Evolutionary conservation across 2,888 invertebrate genomes (phyloP).

Genomic region (Drosophila testacea): DNA sequence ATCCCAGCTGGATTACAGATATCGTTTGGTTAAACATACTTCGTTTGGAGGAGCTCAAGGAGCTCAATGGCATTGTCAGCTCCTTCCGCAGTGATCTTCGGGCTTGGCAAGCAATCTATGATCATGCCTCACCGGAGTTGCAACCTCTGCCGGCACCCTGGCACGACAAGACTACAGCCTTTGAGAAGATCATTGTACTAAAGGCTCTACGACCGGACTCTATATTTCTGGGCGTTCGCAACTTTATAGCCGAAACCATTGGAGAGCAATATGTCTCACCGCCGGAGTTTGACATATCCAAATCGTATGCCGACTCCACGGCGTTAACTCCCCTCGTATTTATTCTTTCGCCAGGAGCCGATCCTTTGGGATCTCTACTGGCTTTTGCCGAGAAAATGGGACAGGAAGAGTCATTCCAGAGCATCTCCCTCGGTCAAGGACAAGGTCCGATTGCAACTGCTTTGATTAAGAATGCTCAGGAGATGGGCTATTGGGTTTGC

Average conservation of each 20-base stretch:
- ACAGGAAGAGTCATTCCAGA: constrained; percentile 90
- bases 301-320: constrained; percentile 92
- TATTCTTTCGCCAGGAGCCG: constrained; percentile 95
- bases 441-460: constrained; percentile 94
- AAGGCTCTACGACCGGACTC: constrained; percentile 94
- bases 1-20: constrained; percentile 91
- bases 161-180: constrained; percentile 88
- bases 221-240: constrained; percentile 91
- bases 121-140: constrained; percentile 89
- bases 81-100: constrained; percentile 87
- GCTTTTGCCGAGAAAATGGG: constrained; percentile 92
- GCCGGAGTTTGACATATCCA: constrained; percentile 92
- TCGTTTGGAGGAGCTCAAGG: constrained; percentile 88
- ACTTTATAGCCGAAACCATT: constrained; percentile 89
- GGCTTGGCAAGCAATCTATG: constrained; percentile 88
- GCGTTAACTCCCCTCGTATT: constrained; percentile 93
- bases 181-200: constrained; percentile 92
- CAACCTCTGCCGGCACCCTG: constrained; percentile 89
- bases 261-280: constrained; percentile 94
- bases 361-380: constrained; percentile 87
- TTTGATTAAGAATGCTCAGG: constrained; percentile 90
- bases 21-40: constrained; percentile 93
- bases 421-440: constrained; percentile 95
- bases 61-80: constrained; percentile 88
- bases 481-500: constrained; percentile 93